phyloP scores from a whole-genome alignment of 2,797 vertebrate species.

The Loris lydekkerianus region DNA sequence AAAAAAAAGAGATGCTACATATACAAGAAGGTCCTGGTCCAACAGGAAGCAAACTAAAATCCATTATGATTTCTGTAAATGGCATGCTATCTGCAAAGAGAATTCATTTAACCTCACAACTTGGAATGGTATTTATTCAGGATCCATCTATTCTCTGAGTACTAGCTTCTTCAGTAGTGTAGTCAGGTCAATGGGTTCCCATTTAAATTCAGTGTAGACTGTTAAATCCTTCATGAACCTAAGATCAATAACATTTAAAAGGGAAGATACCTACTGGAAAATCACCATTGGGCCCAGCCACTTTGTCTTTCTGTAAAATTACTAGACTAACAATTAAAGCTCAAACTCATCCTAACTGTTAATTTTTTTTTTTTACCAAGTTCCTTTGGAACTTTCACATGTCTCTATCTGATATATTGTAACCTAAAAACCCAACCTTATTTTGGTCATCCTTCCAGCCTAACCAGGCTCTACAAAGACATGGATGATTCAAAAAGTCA shows the following conservation, averaged over 20 bases:
- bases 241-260: neutral
- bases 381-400: slow-evolving; percentile 3
- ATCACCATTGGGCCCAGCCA: neutral
- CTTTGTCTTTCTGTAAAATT: slow-evolving; percentile 17
- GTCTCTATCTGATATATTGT: neutral
- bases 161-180: neutral
- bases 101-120: neutral
- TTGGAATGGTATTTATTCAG: neutral
- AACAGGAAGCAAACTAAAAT: neutral
- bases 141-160: neutral
- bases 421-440: neutral
- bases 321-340: neutral
- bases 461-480: slow-evolving; percentile 8
- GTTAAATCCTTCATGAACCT: neutral
- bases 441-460: neutral
- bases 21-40: neutral
- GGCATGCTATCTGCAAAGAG: neutral
- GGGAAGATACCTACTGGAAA: neutral
- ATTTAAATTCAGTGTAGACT: neutral
- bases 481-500: neutral
- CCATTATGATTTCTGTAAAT: neutral
- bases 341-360: neutral
- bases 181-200: neutral
- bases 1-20: neutral
- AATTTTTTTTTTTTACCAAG: neutral